Percentiles rank a stretch among this genome's conserved stretches.
phyloP scores from a whole-genome alignment of 1,140 invertebrate species.

The Spodoptera frugiperda region DNA sequence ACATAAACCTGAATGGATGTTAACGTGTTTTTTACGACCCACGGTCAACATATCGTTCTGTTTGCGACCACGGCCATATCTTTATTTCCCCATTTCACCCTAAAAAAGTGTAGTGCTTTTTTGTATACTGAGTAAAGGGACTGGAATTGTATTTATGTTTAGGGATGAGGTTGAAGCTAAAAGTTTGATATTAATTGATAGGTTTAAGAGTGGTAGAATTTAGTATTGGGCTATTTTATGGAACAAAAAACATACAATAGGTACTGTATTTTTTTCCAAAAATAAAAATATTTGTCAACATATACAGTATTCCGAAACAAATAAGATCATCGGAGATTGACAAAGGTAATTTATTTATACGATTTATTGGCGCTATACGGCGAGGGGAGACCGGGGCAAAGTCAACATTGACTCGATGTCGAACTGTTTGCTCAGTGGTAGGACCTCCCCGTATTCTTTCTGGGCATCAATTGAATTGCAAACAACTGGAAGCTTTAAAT shows the following conservation, averaged over 20 bases:
- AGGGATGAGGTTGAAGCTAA: not conserved
- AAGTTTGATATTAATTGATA: too few species aligned
- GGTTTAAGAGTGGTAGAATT: too few species aligned
- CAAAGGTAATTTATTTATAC: slow-evolving; percentile 83
- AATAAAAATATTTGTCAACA: not conserved
- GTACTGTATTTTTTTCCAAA: not conserved
- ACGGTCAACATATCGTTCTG: slow-evolving; percentile 81
- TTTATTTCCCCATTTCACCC: slow-evolving; percentile 72
- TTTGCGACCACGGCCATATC: slow-evolving; percentile 78
- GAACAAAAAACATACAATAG: not conserved
- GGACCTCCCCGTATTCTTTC: slow-evolving; percentile 60
- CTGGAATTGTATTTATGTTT: slow-evolving; percentile 21
- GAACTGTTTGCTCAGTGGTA: slow-evolving; percentile 79
- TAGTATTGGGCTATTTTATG: not conserved
- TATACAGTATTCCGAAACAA: slow-evolving; percentile 53
- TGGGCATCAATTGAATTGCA: slow-evolving; percentile 34
- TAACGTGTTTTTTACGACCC: slow-evolving; percentile 85
- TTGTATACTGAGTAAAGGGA: slow-evolving; percentile 33
- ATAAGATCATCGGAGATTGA: slow-evolving; percentile 77
- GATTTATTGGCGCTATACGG: slow-evolving; percentile 70
- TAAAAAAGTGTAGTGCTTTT: slow-evolving; percentile 49
- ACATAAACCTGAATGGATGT: slow-evolving; percentile 84
- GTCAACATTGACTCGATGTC: slow-evolving; percentile 82
- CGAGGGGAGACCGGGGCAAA: slow-evolving; percentile 61
- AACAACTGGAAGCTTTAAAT: slow-evolving; percentile 28